Evolutionary conservation across 2,888 invertebrate genomes (phyloP).

Genomic region (Yponomeuta malinellus): DNA sequence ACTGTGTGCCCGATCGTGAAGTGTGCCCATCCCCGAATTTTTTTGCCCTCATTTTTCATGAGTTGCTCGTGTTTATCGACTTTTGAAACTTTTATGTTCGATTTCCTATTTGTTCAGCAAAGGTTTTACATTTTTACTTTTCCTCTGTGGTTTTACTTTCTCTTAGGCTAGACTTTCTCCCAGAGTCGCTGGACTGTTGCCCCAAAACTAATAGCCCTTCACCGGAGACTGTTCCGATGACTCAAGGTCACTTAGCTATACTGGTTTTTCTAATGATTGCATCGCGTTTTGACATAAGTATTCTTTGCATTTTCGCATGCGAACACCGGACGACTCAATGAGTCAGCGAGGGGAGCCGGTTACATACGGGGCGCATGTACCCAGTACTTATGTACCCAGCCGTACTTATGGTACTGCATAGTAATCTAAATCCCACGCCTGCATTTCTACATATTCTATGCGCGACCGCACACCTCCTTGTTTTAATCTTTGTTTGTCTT

Average conservation of each 20-base stretch:
- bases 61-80: too few relatives aligned
- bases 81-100: too few relatives aligned
- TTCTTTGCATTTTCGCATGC: conserved; percentile 16
- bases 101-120: too few relatives aligned
- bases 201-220: not conserved
- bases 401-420: not conserved
- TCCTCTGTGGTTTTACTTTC: too few relatives aligned
- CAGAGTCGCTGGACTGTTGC: not conserved
- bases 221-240: not conserved
- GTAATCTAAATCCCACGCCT: not conserved
- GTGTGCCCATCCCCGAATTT: too few relatives aligned
- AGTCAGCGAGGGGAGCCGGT: conserved; percentile 27
- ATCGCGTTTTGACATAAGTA: not conserved
- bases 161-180: too few relatives aligned
- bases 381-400: not conserved
- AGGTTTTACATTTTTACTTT: too few relatives aligned
- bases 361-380: not conserved
- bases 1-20: too few relatives aligned
- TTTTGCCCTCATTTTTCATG: too few relatives aligned
- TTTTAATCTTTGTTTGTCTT: conserved; percentile 1
- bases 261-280: conserved; percentile 4
- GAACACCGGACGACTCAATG: conserved; percentile 27
- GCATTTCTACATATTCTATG: not conserved
- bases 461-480: not conserved
- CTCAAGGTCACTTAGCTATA: not conserved